phyloP scores from a whole-genome alignment of 2,888 invertebrate species.

The Drosophila atripex region DNA sequence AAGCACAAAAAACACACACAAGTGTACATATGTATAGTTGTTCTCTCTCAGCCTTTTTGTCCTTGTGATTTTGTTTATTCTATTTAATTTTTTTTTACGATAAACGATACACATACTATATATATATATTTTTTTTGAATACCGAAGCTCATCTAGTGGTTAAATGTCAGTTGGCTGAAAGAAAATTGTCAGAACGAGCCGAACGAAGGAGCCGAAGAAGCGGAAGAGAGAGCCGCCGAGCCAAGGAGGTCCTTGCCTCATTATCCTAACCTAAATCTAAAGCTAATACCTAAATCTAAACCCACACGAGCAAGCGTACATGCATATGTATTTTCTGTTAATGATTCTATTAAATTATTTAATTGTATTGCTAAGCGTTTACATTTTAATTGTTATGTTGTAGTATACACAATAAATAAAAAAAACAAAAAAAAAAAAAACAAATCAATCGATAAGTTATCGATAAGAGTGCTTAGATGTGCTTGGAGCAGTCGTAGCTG shows the following conservation, averaged over 20 bases:
- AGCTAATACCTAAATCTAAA: not conserved
- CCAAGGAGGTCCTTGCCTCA: slow-evolving; percentile 19
- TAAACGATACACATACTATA: too few relatives aligned
- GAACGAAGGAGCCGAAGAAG: slow-evolving; percentile 9
- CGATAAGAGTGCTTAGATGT: slow-evolving; percentile 52
- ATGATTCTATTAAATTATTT: slow-evolving; percentile 78
- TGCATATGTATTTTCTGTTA: slow-evolving; percentile 73
- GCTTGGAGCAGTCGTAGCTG: slow-evolving; percentile 67
- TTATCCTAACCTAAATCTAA: slow-evolving; percentile 18
- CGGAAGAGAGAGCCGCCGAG: not conserved
- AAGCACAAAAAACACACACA: slow-evolving; percentile 7
- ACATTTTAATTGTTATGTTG: slow-evolving; percentile 78
- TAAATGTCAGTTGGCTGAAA: slow-evolving; percentile 20
- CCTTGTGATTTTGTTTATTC: slow-evolving; percentile 29
- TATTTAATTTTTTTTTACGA: slow-evolving; percentile 8
- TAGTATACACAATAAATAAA: slow-evolving; percentile 76
- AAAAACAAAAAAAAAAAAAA: slow-evolving; percentile 31
- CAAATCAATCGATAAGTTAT: slow-evolving; percentile 3
- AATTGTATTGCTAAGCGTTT: slow-evolving; percentile 77
- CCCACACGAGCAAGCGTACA: slow-evolving; percentile 54
- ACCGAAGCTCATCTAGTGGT: slow-evolving; percentile 9
- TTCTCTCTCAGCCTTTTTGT: slow-evolving; percentile 15
- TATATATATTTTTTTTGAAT: slow-evolving; percentile 4
- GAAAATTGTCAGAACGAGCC: slow-evolving; percentile 36
- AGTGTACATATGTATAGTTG: slow-evolving; percentile 6